A percentile compares a stretch with the other conserved stretches of the same genome.
Conservation (phyloP, 2,113 vertebrate genomes). For the mouse (Mus musculus) region DNA sequence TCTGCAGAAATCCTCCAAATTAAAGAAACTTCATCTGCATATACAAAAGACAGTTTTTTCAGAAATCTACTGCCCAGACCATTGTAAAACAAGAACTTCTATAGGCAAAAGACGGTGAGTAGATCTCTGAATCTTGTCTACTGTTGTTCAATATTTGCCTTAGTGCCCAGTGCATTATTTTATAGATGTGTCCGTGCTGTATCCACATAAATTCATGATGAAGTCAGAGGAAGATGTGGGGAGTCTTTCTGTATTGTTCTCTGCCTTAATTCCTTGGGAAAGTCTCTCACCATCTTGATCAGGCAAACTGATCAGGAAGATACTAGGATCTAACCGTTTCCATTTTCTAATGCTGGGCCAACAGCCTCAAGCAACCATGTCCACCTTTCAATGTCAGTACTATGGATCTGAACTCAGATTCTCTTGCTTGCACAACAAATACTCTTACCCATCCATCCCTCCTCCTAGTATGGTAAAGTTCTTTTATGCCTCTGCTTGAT, state of each 20-base stretch:
- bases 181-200: background rate
- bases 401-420: background rate
- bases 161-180: background rate
- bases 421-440: background rate
- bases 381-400: too few relatives aligned
- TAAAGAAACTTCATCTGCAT: conserved; percentile 38
- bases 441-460: too few relatives aligned
- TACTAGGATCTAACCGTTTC: background rate
- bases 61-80: background rate
- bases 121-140: background rate
- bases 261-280: background rate
- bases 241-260: background rate
- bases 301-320: background rate
- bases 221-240: background rate
- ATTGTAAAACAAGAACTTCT: fast-evolving
- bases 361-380: background rate
- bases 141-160: too few relatives aligned
- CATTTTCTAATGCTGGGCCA: background rate
- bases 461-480: background rate
- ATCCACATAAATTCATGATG: background rate
- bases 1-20: background rate
- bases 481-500: background rate
- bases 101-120: background rate
- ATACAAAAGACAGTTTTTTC: background rate
- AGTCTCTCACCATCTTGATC: background rate